Percentiles rank a stretch among this genome's conserved stretches.
These are phyloP conservation scores for Oligia latruncula DNA, from an alignment of 2,888 invertebrate genomes.

Conservation along the genomic window DNA sequence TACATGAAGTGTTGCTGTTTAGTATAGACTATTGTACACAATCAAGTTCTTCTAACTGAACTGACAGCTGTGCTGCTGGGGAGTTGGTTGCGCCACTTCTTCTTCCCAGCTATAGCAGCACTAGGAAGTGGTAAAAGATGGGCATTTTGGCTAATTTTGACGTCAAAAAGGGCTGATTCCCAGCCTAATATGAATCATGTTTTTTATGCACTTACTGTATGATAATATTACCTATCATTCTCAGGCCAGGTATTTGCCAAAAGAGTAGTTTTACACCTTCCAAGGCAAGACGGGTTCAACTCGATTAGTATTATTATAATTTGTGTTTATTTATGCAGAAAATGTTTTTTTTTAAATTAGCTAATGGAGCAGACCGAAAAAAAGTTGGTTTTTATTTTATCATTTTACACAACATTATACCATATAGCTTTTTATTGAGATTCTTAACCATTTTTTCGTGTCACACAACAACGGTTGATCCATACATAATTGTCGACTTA, in stretches of 20 bases:
- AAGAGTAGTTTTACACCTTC: constrained; percentile 12
- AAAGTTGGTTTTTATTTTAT: neutral
- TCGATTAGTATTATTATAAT: too few species aligned
- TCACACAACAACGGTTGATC: constrained; percentile 1
- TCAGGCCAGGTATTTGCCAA: neutral
- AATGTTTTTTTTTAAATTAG: neutral
- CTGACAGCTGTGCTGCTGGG: neutral
- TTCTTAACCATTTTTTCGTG: neutral
- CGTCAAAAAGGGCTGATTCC: too few species aligned
- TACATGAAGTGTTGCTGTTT: neutral
- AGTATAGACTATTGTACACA: neutral
- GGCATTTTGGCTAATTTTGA: neutral
- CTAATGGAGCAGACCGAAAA: constrained; percentile 7
- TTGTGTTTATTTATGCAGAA: neutral
- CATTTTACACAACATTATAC: constrained; percentile 26
- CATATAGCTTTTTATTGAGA: neutral
- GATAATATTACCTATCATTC: too few species aligned
- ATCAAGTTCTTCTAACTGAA: too few species aligned
- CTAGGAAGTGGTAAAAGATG: too few species aligned
- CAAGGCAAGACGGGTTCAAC: constrained; percentile 4
- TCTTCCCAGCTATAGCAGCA: neutral
- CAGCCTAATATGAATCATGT: neutral
- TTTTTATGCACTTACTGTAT: neutral
- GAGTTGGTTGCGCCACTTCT: neutral
- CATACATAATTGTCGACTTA: too few species aligned